Conservation (phyloP, 2,888 invertebrate genomes). For the Agapostemon virescens region DNA sequence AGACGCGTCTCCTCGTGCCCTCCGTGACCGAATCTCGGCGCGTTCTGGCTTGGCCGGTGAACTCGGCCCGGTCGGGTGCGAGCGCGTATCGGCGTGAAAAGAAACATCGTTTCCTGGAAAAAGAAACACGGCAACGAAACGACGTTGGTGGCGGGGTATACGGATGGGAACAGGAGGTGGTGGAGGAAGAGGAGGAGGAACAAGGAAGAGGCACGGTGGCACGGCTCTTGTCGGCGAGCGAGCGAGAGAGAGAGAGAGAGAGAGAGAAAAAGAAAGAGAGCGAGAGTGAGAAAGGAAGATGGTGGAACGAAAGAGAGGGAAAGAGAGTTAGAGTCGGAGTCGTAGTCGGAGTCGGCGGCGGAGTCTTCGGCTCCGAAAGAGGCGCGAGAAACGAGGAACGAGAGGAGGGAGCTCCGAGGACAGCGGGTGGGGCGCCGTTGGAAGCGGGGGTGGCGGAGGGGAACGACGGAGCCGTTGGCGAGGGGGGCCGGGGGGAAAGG, state of each 20-base stretch:
- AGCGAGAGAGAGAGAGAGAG: neutral
- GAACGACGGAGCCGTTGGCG: slow-evolving; percentile 21
- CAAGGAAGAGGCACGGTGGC: neutral
- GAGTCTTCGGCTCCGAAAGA: slow-evolving; percentile 19
- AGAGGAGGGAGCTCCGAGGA: slow-evolving; percentile 12
- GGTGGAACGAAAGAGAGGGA: neutral
- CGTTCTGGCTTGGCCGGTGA: neutral
- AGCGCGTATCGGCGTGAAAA: slow-evolving; percentile 38
- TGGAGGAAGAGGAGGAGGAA: no score
- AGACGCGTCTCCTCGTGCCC: neutral
- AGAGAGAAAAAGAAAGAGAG: neutral
- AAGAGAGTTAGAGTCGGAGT: neutral
- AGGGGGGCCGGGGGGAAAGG: slow-evolving; percentile 53
- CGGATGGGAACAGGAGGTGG: no score
- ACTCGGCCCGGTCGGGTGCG: slow-evolving; percentile 13
- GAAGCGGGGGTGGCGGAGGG: slow-evolving; percentile 23
- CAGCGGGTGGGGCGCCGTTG: slow-evolving; percentile 19
- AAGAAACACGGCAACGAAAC: slow-evolving; percentile 48
- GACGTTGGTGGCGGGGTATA: slow-evolving; percentile 24
- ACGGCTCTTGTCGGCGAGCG: neutral
- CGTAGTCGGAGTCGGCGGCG: neutral
- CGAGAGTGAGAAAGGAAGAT: no score
- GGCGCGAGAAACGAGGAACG: slow-evolving; percentile 4
- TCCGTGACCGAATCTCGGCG: slow-evolving; percentile 26
- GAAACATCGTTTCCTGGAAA: slow-evolving; percentile 56